Conservation (phyloP, 2,113 vertebrate species). For the Neofelis nebulosa region DNA sequence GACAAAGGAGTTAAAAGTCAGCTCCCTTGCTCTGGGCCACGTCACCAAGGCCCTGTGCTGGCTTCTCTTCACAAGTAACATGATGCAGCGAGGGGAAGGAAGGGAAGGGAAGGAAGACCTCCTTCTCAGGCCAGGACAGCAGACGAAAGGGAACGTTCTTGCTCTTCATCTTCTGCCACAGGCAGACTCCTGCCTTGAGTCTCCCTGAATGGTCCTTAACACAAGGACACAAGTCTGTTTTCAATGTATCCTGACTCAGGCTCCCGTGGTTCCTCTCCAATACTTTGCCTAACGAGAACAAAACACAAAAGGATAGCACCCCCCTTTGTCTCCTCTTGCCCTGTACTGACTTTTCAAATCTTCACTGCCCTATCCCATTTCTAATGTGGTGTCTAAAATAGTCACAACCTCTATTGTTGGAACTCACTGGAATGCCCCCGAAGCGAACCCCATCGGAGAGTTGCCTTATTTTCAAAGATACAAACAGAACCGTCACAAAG, state of each 20-base stretch:
- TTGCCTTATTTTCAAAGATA: neutral
- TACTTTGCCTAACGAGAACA: neutral
- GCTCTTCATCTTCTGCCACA: neutral
- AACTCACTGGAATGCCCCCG: neutral
- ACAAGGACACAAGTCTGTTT: neutral
- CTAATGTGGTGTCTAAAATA: neutral
- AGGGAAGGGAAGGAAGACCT: no score
- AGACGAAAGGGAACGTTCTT: neutral
- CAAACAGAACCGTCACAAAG: neutral
- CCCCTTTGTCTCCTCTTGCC: neutral
- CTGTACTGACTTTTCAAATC: neutral
- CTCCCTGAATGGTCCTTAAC: neutral
- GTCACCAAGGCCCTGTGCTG: neutral
- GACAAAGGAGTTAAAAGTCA: neutral
- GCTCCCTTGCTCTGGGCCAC: neutral
- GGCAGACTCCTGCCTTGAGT: neutral
- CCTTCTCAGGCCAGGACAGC: neutral
- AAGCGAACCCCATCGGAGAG: neutral
- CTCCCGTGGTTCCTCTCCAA: neutral
- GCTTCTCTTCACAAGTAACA: neutral
- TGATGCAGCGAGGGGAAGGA: neutral
- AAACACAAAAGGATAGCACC: neutral
- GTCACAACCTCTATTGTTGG: neutral
- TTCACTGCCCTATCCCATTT: neutral
- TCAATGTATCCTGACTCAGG: rapidly evolving